phyloP scores from a whole-genome alignment of 2,797 vertebrate species.

The Heterohyrax brucei region DNA sequence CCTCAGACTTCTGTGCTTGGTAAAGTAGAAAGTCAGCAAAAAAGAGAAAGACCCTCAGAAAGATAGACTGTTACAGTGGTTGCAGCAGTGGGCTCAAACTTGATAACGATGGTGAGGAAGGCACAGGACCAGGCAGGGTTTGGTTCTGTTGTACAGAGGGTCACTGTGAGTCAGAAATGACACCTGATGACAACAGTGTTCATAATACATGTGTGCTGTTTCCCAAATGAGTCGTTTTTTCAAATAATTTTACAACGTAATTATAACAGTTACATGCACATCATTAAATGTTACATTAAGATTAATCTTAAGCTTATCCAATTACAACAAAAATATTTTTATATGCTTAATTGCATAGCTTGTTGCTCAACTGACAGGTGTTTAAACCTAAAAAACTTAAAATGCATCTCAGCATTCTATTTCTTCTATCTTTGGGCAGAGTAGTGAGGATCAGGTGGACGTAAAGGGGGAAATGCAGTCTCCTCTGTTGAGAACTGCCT shows the following conservation, averaged over 20 bases:
- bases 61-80: too few species aligned
- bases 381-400: slow-evolving; percentile 32
- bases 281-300: slow-evolving; percentile 6
- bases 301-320: slow-evolving; percentile 24
- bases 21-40: too few species aligned
- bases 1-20: too few species aligned
- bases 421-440: slow-evolving; percentile 14
- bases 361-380: neutral
- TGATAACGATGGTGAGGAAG: too few species aligned
- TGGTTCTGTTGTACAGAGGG: too few species aligned
- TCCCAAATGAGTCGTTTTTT: slow-evolving; percentile 26
- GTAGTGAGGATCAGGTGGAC: neutral
- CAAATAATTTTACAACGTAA: slow-evolving; percentile 30
- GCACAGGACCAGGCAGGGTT: too few species aligned
- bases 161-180: too few species aligned
- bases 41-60: too few species aligned
- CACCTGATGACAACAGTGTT: too few species aligned
- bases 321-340: slow-evolving; percentile 56
- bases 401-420: slow-evolving; percentile 30
- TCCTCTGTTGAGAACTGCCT: slow-evolving; percentile 60
- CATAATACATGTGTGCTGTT: neutral
- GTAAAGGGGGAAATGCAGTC: slow-evolving; percentile 18
- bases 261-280: neutral
- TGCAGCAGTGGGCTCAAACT: too few species aligned
- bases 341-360: neutral